These are phyloP conservation scores for Pyrrhura leucotis DNA, from an alignment of 2,797 vertebrate species.

Conservation along the genomic window DNA sequence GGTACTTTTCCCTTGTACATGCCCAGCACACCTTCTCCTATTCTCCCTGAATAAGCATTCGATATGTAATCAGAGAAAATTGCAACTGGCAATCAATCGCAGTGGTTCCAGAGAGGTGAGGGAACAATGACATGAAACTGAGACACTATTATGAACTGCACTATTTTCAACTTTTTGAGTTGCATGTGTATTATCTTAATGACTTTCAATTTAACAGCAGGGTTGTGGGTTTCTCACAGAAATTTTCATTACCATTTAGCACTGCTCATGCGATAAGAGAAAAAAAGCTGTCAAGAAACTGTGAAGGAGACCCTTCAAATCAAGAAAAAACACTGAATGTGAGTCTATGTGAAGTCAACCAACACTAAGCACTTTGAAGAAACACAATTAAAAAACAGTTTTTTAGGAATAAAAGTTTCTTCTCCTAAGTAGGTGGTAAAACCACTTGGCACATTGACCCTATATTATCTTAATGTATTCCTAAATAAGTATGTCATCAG, in stretches of 20 bases:
- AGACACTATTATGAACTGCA: background rate
- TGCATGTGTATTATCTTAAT: background rate
- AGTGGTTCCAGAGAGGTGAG: background rate
- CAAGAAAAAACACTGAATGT: background rate
- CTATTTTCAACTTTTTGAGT: constrained; percentile 1
- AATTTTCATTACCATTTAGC: background rate
- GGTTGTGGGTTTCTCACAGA: background rate
- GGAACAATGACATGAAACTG: constrained; percentile 5
- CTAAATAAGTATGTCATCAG: background rate
- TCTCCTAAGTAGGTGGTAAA: background rate
- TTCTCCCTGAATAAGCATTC: background rate
- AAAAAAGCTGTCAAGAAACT: background rate
- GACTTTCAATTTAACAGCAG: constrained; percentile 1
- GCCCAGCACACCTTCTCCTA: background rate
- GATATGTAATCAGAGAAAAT: constrained; percentile 2
- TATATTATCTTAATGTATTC: background rate
- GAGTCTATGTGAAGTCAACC: background rate
- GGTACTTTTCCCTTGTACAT: background rate
- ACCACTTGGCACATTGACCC: background rate
- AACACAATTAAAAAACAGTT: background rate
- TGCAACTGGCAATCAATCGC: constrained; percentile 7
- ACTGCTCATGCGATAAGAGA: background rate
- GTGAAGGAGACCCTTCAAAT: background rate
- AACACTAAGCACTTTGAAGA: background rate
- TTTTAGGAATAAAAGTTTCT: background rate